Base-by-base conservation (phyloP, 2,113 vertebrate genomes). In the Archilochus colubris region DNA sequence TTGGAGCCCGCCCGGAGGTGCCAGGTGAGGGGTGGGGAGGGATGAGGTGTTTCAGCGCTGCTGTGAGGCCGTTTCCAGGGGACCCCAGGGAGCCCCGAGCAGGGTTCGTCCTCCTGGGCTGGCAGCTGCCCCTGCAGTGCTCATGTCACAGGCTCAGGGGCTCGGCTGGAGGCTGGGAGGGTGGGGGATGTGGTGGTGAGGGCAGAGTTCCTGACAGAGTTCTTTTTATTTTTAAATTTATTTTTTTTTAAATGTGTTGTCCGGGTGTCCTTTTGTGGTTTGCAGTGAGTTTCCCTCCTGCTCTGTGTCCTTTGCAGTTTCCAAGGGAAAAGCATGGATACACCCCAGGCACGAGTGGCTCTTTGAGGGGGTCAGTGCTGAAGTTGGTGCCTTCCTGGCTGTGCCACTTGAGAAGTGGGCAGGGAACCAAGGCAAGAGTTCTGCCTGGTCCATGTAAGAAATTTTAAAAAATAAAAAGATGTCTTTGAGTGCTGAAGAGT, bases 131-230 rank as follows among this genome's bases (percentile, higher is more conserved):
- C 3, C 0, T 4, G 28, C 4, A 1, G 1, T 2, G 50, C 8
- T 38, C 4, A 1, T 6, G 3, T 0, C 13, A 0, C 10, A 3
- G 8, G 8, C 3, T 14, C n/a, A 1, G 4, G 23, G 16, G 13
- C 4, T 24, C 4, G 44, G 31, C 1, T 20, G 36, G 30, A 16
- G 1, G 3, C 55, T 3, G 53, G 25, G 1, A 13, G 20, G 18
- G 46, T 20, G 46, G 46, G 46, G 18, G 20, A 48, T 21, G 20
- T 48, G 46, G 46, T 48, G 46, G 40, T 11, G 40, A 40, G 40
- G 40, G 40, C 40, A 40, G 11, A 40, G 40, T 40, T 40, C 40
- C 40, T 40, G 40, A 40, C 5, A 40, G 40, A 38, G 10, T 27
- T 23, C 7, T 27, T 27, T 3, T 5, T 48, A 8, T 48, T 48